Evolutionary conservation across 2,888 invertebrate genomes (phyloP).

Genomic region (Tortrix viridana): DNA sequence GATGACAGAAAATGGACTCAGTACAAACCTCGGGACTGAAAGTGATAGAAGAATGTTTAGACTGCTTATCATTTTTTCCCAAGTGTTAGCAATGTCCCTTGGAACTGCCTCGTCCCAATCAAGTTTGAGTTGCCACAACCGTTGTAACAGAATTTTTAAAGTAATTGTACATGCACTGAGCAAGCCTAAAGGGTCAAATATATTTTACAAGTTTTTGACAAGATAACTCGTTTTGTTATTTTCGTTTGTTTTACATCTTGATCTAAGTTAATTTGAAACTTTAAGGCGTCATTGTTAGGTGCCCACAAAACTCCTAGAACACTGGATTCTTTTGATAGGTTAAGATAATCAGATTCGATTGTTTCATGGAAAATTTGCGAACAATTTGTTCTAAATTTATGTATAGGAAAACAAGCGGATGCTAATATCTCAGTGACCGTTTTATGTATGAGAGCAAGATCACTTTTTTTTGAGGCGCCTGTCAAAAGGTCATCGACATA

Average conservation of each 20-base stretch:
- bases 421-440: background rate
- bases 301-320: conserved; percentile 8
- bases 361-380: background rate
- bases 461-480: background rate
- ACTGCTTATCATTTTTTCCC: background rate
- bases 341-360: conserved; percentile 4
- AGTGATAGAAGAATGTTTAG: background rate
- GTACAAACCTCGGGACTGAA: conserved; percentile 2
- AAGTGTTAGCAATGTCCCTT: background rate
- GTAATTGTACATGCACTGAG: conserved; percentile 4
- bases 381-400: conserved; percentile 12
- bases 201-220: conserved; percentile 6
- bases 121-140: background rate
- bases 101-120: conserved; percentile 10
- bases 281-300: background rate
- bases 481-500: conserved; percentile 16
- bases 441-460: conserved; percentile 2
- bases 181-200: too few relatives aligned
- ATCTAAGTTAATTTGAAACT: conserved; percentile 1
- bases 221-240: conserved; percentile 3
- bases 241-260: background rate
- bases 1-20: background rate
- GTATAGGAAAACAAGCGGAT: conserved; percentile 14
- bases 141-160: conserved; percentile 3
- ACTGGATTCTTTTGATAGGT: conserved; percentile 6